phyloP scores from a whole-genome alignment of 2,797 vertebrate species.

The Bryconaethiops microstoma region DNA sequence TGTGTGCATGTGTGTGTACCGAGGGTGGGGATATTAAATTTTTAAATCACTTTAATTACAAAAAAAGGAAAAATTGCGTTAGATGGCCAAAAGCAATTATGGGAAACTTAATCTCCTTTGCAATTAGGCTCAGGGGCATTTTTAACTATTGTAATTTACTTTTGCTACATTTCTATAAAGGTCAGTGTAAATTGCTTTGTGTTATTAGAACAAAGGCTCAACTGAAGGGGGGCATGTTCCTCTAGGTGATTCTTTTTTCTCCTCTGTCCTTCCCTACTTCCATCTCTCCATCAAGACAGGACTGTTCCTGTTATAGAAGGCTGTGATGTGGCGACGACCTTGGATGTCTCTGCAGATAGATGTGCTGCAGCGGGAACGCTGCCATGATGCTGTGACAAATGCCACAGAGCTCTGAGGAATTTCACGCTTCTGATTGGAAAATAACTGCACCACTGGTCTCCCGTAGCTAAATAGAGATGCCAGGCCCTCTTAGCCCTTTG shows the following conservation, averaged over 20 bases:
- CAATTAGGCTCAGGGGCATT: constrained; percentile 96
- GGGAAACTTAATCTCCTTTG: constrained; percentile 92
- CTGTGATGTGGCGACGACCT: constrained; percentile 43
- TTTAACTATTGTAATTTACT: constrained; percentile 85
- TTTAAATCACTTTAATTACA: constrained; percentile 97
- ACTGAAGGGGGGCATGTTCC: constrained; percentile 51
- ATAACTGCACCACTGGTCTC: constrained; percentile 25
- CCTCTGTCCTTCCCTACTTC: constrained; percentile 51
- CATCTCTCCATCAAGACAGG: constrained; percentile 49
- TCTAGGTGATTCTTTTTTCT: constrained; percentile 51
- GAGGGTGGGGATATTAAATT: constrained; percentile 89
- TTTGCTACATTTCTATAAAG: constrained; percentile 83
- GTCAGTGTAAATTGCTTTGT: constrained; percentile 88
- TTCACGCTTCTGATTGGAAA: constrained; percentile 47
- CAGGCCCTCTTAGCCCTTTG: constrained; percentile 29
- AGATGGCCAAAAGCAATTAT: constrained; percentile 97
- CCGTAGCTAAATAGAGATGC: constrained; percentile 50
- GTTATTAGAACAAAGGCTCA: constrained; percentile 82
- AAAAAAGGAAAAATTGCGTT: constrained; percentile 91
- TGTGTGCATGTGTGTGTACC: constrained; percentile 37
- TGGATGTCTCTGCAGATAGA: constrained; percentile 39
- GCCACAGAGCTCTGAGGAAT: constrained; percentile 32
- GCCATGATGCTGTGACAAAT: constrained; percentile 32
- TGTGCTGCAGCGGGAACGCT: constrained; percentile 3
- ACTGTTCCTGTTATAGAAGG: constrained; percentile 33